Evolutionary conservation across 1,140 invertebrate species (phyloP), one percentile per base, ranked within the genome.

Genomic region (Rhizoglyphus robini): DNA sequence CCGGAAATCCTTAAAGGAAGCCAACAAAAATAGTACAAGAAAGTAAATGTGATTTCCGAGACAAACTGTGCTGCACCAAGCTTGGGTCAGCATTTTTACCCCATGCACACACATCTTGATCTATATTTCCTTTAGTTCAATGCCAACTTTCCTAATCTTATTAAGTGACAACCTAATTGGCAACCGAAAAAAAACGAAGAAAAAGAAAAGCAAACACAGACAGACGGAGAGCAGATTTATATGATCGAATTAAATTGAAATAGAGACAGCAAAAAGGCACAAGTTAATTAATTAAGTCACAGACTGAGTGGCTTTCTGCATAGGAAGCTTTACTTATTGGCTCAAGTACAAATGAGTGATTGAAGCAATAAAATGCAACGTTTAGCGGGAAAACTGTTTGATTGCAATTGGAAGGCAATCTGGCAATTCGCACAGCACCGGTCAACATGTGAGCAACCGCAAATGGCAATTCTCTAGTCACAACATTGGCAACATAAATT

Each of bases 1-100:
- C 51, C 51, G 51, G 51, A 54, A 54, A 54, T 54, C 51, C 51
- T 54, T 23, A 54, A 54, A 54, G 51, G 51, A 54, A 54, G 20
- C 51, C 51, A 54, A 32, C 51, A 54, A 32, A 15, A 54, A 32
- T 54, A 27, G 20, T 8, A 54, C 8, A 25, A 54, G 31, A 54
- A 54, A 20, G n/a, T n/a, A n/a, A n/a, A n/a, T n/a, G n/a, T n/a
- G n/a, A n/a, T n/a, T n/a, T n/a, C n/a, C n/a, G n/a, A n/a, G 18
- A 41, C 8, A 41, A 41, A 54, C 51, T 27, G 8, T 32, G 23
- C 23, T 54, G 23, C n/a, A n/a, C 20, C 31, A 23, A 11, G 8
- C 8, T 54, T 54, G 51, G 8, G 31, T 54, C 51, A 46, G 41
- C 41, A 46, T 23, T 46, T 46, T 46, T 46, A 46, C 15, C 41